Evolutionary conservation across 2,113 vertebrate genomes (phyloP).

Genomic region (Myiozetetes cayanensis): DNA sequence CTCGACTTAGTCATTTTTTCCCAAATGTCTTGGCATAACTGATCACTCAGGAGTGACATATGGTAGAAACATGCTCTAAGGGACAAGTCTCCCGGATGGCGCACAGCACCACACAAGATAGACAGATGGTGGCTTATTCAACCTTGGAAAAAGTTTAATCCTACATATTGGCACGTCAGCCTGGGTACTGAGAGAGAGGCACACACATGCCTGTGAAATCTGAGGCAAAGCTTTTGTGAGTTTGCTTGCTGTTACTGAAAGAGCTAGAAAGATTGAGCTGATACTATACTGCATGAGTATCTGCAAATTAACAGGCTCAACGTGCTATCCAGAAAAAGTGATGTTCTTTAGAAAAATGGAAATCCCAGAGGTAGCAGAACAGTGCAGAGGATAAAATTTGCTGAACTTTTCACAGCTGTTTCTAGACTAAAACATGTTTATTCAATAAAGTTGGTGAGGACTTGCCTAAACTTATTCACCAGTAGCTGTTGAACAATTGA

Average conservation of each 20-base stretch:
- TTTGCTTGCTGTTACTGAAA: slow-evolving; percentile 18
- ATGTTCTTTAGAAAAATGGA: neutral
- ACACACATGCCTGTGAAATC: slow-evolving; percentile 37
- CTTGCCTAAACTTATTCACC: neutral
- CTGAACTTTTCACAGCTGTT: neutral
- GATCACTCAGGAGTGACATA: slow-evolving; percentile 78
- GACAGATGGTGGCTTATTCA: slow-evolving; percentile 87
- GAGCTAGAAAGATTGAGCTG: neutral
- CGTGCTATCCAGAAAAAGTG: neutral
- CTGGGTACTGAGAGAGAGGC: slow-evolving; percentile 32
- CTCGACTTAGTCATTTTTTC: slow-evolving; percentile 58
- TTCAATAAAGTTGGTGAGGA: neutral
- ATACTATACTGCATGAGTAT: neutral
- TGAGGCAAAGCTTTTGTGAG: slow-evolving; percentile 42
- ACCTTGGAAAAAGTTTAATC: slow-evolving; percentile 78
- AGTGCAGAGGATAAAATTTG: neutral
- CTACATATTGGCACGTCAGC: slow-evolving; percentile 55
- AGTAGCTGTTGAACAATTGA: neutral
- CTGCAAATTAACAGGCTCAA: neutral
- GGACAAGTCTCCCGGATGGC: slow-evolving; percentile 78
- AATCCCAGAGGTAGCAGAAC: neutral
- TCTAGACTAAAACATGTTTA: neutral
- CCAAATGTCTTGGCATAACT: slow-evolving; percentile 65
- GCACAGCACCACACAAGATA: slow-evolving; percentile 71
- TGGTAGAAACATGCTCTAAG: slow-evolving; percentile 81